A percentile compares a stretch with the other conserved stretches of the same genome.
Conservation (phyloP, 2,113 vertebrate species). For the Syrrhaptes paradoxus region DNA sequence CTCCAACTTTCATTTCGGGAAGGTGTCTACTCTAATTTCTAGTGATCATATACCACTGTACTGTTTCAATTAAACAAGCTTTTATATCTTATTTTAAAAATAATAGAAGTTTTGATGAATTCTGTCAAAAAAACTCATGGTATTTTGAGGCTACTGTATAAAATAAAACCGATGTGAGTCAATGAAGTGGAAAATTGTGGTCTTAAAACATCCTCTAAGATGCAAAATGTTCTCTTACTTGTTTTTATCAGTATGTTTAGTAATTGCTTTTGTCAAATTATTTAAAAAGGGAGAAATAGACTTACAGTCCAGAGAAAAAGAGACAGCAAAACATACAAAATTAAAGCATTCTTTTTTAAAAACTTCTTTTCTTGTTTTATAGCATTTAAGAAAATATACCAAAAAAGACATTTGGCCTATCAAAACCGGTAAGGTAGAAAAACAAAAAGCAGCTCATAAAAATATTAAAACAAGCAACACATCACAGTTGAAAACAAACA, state of each 20-base stretch:
- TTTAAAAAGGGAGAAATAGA: not conserved
- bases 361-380: not conserved
- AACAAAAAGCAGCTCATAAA: not conserved
- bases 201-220: slow-evolving; percentile 39
- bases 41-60: not conserved
- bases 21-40: not conserved
- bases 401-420: not conserved
- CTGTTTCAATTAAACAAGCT: slow-evolving; percentile 32
- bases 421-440: not conserved
- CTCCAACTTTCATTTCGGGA: not conserved
- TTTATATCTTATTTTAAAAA: slow-evolving; percentile 37
- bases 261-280: slow-evolving; percentile 60
- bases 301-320: slow-evolving; percentile 9
- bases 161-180: slow-evolving; percentile 56
- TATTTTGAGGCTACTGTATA: slow-evolving; percentile 32
- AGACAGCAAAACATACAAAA: not conserved
- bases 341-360: not conserved
- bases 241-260: slow-evolving; percentile 43
- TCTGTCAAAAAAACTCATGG: not conserved
- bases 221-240: slow-evolving; percentile 47
- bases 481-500: not conserved
- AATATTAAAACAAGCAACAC: not conserved
- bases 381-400: not conserved
- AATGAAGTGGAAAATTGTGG: slow-evolving; percentile 65
- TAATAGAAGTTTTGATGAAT: not conserved